Conservation (phyloP, 2,888 invertebrate genomes). For the Macrosoma leucophasiata region DNA sequence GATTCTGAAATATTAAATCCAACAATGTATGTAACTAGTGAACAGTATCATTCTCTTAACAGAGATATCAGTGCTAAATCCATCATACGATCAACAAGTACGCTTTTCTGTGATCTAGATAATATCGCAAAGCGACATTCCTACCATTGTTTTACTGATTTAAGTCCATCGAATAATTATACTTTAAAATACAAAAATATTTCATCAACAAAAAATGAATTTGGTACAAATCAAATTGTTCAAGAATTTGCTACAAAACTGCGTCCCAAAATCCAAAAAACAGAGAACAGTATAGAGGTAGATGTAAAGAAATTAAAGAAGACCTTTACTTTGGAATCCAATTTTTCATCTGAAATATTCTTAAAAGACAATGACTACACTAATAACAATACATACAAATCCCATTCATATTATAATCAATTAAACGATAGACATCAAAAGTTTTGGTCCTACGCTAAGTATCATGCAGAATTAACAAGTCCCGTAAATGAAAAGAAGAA, state of each 20-base stretch:
- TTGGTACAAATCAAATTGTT: conserved; percentile 38
- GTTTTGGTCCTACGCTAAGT: conserved; percentile 54
- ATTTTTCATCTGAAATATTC: conserved; percentile 47
- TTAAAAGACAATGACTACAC: conserved; percentile 38
- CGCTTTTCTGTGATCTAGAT: conserved; percentile 60
- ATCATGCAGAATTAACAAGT: conserved; percentile 45
- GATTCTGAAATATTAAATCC: conserved; percentile 16
- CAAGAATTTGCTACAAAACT: conserved; percentile 52
- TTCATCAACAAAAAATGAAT: conserved; percentile 27
- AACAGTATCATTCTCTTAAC: conserved; percentile 43
- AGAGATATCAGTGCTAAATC: conserved; percentile 35
- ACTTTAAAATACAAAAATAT: conserved; percentile 30
- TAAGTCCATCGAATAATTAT: conserved; percentile 35
- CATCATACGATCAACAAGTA: conserved; percentile 45
- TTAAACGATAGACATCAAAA: conserved; percentile 38
- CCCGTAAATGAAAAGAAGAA: conserved; percentile 42
- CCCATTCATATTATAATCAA: conserved; percentile 20
- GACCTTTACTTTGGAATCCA: conserved; percentile 28
- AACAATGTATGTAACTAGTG: conserved; percentile 40
- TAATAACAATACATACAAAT: conserved; percentile 23
- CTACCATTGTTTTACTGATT: conserved; percentile 40
- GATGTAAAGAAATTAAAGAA: conserved; percentile 37
- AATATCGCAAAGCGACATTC: conserved; percentile 53
- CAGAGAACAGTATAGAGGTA: conserved; percentile 34
- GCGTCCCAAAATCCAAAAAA: conserved; percentile 35